Evolutionary conservation across 2,113 vertebrate species (phyloP).

Genomic region (Podarcis raffonei): DNA sequence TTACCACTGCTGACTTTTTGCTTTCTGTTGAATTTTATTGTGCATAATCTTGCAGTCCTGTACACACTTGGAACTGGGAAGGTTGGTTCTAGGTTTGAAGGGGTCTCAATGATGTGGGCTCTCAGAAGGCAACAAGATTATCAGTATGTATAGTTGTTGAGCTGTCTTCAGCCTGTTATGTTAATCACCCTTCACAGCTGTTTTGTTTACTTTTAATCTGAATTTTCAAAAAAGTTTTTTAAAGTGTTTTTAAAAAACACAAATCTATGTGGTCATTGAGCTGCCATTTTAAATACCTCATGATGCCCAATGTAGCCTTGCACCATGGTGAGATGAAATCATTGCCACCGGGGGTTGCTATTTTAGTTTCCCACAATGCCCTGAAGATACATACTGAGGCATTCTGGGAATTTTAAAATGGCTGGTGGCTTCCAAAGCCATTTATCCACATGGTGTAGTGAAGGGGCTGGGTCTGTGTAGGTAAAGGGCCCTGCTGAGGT

Average conservation of each 20-base stretch:
- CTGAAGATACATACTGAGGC: not conserved
- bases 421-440: not conserved
- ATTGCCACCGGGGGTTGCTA: not conserved
- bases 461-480: not conserved
- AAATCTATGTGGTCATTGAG: no score
- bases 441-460: not conserved
- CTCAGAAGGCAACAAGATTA: no score
- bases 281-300: not conserved
- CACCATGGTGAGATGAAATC: no score
- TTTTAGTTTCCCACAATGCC: not conserved
- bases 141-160: no score
- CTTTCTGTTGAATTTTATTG: not conserved
- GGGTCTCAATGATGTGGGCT: not conserved
- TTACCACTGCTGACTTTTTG: not conserved
- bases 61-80: not conserved
- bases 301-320: not conserved
- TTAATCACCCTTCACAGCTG: no score
- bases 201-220: no score
- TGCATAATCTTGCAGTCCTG: not conserved
- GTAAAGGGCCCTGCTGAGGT: not conserved
- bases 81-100: not conserved
- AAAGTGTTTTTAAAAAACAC: no score
- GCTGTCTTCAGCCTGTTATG: no score
- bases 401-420: not conserved
- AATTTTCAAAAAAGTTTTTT: no score